Evolutionary conservation across 2,797 vertebrate genomes (phyloP).

Genomic region (Mus spretus): DNA sequence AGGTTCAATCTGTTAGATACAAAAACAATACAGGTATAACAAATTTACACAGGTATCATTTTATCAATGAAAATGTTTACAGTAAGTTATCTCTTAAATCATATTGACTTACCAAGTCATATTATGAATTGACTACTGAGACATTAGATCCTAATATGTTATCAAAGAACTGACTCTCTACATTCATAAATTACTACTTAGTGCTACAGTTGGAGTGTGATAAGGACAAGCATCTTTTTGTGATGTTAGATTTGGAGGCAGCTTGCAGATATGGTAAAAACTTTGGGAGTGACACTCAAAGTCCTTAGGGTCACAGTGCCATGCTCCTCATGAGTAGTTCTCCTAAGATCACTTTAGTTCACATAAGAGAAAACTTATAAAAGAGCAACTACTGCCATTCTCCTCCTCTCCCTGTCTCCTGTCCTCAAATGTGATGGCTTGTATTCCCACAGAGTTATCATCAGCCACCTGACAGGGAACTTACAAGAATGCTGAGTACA

Average conservation of each 20-base stretch:
- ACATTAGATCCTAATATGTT: conserved; percentile 40
- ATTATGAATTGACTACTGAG: not conserved
- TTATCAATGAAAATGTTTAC: conserved; percentile 54
- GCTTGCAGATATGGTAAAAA: not conserved
- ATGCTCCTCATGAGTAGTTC: not conserved
- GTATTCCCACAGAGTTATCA: too few species aligned
- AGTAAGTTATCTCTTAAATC: not conserved
- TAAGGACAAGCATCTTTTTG: not conserved
- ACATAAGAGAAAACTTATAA: not conserved
- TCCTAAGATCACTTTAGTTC: not conserved
- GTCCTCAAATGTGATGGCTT: not conserved
- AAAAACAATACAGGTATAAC: not conserved
- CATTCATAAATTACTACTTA: not conserved
- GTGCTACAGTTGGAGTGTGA: not conserved
- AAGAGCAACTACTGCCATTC: not conserved
- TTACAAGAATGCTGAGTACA: not conserved
- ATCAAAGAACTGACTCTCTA: conserved; percentile 49
- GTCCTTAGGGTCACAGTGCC: not conserved
- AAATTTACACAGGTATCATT: conserved; percentile 58
- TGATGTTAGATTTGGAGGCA: not conserved
- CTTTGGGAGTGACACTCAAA: too few species aligned
- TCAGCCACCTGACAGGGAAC: not conserved
- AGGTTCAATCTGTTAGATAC: conserved; percentile 51
- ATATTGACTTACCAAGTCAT: conserved; percentile 2
- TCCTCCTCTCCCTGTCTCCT: not conserved